Conservation (phyloP, 1,140 invertebrate species). For the Bombus superbus region DNA sequence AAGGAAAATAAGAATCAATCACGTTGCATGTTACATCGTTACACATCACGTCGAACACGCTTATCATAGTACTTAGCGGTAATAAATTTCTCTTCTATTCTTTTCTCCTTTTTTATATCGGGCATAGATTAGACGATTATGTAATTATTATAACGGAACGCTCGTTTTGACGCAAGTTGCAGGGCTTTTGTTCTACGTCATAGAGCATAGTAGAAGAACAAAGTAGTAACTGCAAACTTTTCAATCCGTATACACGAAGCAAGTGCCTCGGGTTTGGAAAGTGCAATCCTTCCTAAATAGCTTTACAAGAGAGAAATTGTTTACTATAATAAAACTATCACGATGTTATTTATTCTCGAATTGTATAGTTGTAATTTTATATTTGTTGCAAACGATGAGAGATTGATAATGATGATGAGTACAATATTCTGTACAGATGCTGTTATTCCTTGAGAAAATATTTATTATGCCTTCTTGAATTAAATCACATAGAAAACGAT, state of each 20-base stretch:
- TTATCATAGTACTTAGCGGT: conserved; percentile 37
- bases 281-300: conserved; percentile 47
- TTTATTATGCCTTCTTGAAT: conserved; percentile 55
- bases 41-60: conserved; percentile 19
- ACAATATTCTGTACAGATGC: conserved; percentile 27
- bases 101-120: conserved; percentile 29
- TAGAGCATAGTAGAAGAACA: not conserved
- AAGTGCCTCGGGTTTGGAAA: not conserved
- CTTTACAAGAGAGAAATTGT: conserved; percentile 29
- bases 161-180: not conserved
- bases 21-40: not conserved
- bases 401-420: not conserved
- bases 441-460: conserved; percentile 47
- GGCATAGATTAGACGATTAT: conserved; percentile 12
- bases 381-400: conserved; percentile 17
- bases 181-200: not conserved
- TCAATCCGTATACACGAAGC: not conserved
- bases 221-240: not conserved
- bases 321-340: conserved; percentile 17
- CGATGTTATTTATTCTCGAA: conserved; percentile 63
- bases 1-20: not conserved
- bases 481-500: conserved; percentile 38
- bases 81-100: not conserved
- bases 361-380: conserved; percentile 52
- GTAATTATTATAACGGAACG: not conserved